phyloP scores from a whole-genome alignment of 2,113 vertebrate genomes.

The Geococcyx californianus region DNA sequence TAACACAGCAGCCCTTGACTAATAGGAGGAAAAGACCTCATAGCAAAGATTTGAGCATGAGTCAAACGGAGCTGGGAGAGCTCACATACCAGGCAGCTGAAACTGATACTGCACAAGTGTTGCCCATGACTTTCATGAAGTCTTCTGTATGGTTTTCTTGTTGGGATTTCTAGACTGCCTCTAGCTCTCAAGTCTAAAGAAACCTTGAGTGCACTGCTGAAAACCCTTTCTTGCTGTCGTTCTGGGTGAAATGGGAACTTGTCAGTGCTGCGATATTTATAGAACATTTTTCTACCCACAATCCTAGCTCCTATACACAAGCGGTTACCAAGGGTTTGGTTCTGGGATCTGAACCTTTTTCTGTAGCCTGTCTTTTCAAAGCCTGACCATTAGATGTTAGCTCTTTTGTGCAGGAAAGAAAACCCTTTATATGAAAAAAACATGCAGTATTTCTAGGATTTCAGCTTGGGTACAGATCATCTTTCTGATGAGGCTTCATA shows the following conservation, averaged over 20 bases:
- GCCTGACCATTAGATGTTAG: constrained; percentile 15
- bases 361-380: constrained; percentile 6
- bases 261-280: constrained; percentile 30
- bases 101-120: not conserved
- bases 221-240: not conserved
- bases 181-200: not conserved
- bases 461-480: not conserved
- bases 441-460: not conserved
- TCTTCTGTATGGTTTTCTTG: not conserved
- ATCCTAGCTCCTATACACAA: constrained; percentile 38
- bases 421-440: not conserved
- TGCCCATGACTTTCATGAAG: not conserved
- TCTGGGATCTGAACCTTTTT: constrained; percentile 34
- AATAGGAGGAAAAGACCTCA: not conserved
- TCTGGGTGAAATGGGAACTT: constrained; percentile 13
- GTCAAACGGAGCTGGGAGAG: not conserved
- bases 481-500: constrained; percentile 2
- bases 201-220: not conserved
- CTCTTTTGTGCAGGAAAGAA: not conserved
- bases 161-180: not conserved
- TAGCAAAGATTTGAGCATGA: not conserved
- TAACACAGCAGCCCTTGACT: not conserved
- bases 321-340: constrained; percentile 39
- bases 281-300: constrained; percentile 60
- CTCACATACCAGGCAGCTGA: accelerated